Percentiles rank a stretch among this genome's conserved stretches.
Conservation (phyloP, 1,140 invertebrate genomes). For the Drosophila paulistorum region DNA sequence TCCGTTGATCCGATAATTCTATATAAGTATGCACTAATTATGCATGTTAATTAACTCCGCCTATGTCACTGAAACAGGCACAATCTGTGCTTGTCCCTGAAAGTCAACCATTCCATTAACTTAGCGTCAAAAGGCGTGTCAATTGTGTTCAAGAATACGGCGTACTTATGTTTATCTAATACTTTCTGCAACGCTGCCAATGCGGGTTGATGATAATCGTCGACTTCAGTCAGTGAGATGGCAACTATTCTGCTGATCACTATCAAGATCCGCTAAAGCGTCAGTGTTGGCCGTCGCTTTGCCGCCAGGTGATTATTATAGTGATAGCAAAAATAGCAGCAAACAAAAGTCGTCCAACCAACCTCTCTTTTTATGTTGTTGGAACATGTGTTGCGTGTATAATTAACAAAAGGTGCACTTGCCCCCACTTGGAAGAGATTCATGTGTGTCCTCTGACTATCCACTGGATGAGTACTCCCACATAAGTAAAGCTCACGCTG, state of each 20-base stretch:
- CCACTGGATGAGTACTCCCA: background rate
- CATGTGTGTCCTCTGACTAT: background rate
- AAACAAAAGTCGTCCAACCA: constrained; percentile 54
- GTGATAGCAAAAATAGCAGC: constrained; percentile 52
- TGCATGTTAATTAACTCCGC: no score
- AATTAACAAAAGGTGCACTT: no score
- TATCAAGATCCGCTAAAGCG: constrained; percentile 60
- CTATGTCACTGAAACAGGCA: no score
- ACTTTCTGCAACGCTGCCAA: constrained; percentile 37
- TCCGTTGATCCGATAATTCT: no score
- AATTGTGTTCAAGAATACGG: constrained; percentile 13
- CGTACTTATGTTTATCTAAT: constrained; percentile 16
- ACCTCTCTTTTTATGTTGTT: constrained; percentile 33
- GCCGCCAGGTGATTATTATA: constrained; percentile 73
- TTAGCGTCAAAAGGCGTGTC: constrained; percentile 57
- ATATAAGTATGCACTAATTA: no score
- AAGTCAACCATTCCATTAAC: constrained; percentile 23
- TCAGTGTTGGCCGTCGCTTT: constrained; percentile 23
- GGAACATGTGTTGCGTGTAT: no score
- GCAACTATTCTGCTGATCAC: constrained; percentile 45
- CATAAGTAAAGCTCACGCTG: constrained; percentile 68
- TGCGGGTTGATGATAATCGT: constrained; percentile 41
- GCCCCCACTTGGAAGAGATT: background rate
- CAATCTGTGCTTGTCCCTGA: background rate
- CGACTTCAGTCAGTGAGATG: constrained; percentile 4